Conservation (phyloP, 2,888 invertebrate genomes). For the Trissolcus brochymenae region DNA sequence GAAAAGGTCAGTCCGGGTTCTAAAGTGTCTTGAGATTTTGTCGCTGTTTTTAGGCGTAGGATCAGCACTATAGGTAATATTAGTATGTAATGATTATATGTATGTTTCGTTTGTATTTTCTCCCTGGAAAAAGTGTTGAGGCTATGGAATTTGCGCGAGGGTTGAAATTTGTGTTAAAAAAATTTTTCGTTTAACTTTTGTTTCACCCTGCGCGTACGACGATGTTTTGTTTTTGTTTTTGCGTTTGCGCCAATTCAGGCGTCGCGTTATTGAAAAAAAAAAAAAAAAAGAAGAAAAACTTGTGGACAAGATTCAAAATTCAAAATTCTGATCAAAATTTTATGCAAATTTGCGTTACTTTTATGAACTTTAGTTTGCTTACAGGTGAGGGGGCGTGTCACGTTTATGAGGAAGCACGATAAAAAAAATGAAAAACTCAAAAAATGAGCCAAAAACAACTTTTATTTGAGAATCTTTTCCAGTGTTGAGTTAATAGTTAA, state of each 20-base stretch:
- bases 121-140: slow-evolving; percentile 75
- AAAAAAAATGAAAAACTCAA: neutral
- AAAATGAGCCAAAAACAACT: slow-evolving; percentile 6
- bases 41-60: slow-evolving; percentile 72
- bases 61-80: slow-evolving; percentile 72
- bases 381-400: slow-evolving; percentile 69
- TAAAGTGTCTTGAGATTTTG: slow-evolving; percentile 75
- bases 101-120: slow-evolving; percentile 75
- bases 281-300: slow-evolving; percentile 44
- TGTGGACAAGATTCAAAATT: slow-evolving; percentile 74
- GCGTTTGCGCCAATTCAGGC: slow-evolving; percentile 47
- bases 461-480: slow-evolving; percentile 42
- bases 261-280: slow-evolving; percentile 20
- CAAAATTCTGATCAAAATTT: slow-evolving; percentile 74
- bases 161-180: slow-evolving; percentile 49
- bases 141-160: slow-evolving; percentile 70
- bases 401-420: slow-evolving; percentile 60
- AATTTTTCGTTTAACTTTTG: slow-evolving; percentile 37
- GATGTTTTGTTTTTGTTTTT: slow-evolving; percentile 58
- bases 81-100: slow-evolving; percentile 73
- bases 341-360: slow-evolving; percentile 70
- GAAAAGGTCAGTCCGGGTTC: slow-evolving; percentile 55
- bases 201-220: slow-evolving; percentile 64
- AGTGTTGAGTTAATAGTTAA: slow-evolving; percentile 17
- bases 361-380: slow-evolving; percentile 69